A percentile compares a stretch with the other conserved stretches of the same genome.
Evolutionary conservation across 2,797 vertebrate species (phyloP).

Genomic region (Mus spretus): DNA sequence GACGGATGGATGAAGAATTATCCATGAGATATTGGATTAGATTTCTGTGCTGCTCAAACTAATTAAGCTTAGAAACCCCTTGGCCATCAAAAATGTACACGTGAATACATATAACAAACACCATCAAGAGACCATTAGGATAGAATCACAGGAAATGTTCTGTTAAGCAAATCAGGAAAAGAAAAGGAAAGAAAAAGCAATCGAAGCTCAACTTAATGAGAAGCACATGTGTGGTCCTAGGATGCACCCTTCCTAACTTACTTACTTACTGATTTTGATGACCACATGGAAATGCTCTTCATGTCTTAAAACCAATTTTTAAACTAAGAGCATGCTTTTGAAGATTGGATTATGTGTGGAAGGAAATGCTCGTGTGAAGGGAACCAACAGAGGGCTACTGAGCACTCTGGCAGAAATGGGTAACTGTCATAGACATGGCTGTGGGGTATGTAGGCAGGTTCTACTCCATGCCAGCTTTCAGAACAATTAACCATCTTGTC

Average conservation of each 20-base stretch:
- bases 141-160: background rate
- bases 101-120: background rate
- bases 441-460: background rate
- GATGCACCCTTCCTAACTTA: conserved; percentile 25
- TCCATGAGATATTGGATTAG: conserved; percentile 14
- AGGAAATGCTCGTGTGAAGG: conserved; percentile 50
- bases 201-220: conserved; percentile 49
- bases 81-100: background rate
- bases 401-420: background rate
- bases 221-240: conserved; percentile 28
- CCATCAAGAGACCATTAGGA: conserved; percentile 59
- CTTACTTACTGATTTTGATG: conserved; percentile 52
- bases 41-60: conserved; percentile 47
- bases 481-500: conserved; percentile 64
- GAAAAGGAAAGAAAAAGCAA: conserved; percentile 44
- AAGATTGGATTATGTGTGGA: background rate
- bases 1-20: background rate
- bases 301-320: conserved; percentile 35
- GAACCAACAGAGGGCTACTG: background rate
- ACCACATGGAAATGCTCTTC: conserved; percentile 6
- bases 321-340: conserved; percentile 52
- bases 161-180: conserved; percentile 69
- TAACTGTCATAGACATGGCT: background rate
- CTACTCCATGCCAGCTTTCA: background rate
- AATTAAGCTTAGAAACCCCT: conserved; percentile 46